These are phyloP conservation scores for Hypselothyrea guttata DNA, from an alignment of 2,888 invertebrate species.

Conservation along the genomic window DNA sequence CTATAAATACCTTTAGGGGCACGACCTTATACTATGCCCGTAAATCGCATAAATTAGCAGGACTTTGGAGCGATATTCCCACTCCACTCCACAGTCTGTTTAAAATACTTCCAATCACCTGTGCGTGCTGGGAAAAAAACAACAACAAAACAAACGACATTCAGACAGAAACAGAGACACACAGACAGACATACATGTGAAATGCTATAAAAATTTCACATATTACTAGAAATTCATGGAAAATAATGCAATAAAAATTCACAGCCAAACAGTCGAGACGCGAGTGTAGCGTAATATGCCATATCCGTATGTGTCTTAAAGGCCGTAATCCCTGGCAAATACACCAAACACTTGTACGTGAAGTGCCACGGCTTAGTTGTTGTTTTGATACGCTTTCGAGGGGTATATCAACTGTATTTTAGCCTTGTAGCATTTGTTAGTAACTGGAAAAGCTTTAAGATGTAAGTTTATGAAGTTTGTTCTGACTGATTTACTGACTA, in stretches of 20 bases:
- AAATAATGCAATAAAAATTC: conserved; percentile 81
- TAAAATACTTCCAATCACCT: conserved; percentile 11
- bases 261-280: conserved; percentile 56
- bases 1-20: conserved; percentile 16
- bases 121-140: conserved; percentile 12
- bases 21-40: conserved; percentile 4
- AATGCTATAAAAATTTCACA: conserved; percentile 67
- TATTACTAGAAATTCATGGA: conserved; percentile 80
- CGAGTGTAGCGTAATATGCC: conserved; percentile 4
- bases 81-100: not conserved
- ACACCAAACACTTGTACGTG: conserved; percentile 6
- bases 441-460: too few species aligned
- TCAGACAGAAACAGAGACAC: conserved; percentile 1
- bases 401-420: too few species aligned
- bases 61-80: conserved; percentile 1
- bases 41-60: conserved; percentile 60
- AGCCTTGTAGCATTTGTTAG: too few species aligned
- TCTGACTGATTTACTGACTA: too few species aligned
- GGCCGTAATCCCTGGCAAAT: conserved; percentile 40
- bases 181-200: conserved; percentile 36
- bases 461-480: too few species aligned
- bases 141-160: not conserved
- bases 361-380: conserved; percentile 18
- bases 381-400: too few species aligned
- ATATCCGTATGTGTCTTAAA: conserved; percentile 45